These are phyloP conservation scores for Micropoecilia bifurca DNA, from an alignment of 2,797 vertebrate species.

Conservation along the genomic window DNA sequence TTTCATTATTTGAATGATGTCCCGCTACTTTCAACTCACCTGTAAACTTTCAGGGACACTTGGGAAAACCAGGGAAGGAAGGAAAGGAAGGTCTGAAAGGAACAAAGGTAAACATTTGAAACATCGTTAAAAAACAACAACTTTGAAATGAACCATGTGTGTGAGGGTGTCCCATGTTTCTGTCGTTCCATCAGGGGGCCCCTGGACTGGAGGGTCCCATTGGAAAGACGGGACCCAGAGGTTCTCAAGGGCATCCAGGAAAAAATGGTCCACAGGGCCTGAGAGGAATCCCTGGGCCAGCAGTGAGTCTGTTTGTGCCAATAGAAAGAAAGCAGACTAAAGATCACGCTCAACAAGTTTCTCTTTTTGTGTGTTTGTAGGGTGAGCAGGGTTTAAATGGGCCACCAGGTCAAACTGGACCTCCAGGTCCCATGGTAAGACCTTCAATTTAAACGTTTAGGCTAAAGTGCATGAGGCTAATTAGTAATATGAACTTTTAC, in stretches of 20 bases:
- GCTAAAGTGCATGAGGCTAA: background rate
- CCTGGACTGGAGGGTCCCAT: conserved; percentile 89
- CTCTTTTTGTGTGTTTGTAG: conserved; percentile 65
- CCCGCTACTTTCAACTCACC: background rate
- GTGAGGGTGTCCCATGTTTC: conserved; percentile 12
- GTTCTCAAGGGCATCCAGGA: conserved; percentile 91
- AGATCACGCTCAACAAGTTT: background rate
- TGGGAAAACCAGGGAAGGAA: conserved; percentile 79
- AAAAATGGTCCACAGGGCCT: conserved; percentile 91
- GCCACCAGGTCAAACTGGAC: conserved; percentile 91
- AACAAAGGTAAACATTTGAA: conserved; percentile 69
- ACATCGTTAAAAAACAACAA: background rate
- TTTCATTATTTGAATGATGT: conserved; percentile 1
- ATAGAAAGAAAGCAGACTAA: background rate
- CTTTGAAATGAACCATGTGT: background rate
- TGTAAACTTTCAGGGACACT: conserved; percentile 73
- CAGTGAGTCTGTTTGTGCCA: conserved; percentile 81
- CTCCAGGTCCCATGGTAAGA: conserved; percentile 94
- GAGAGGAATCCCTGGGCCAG: conserved; percentile 93
- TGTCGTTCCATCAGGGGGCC: conserved; percentile 82
- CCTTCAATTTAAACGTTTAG: background rate
- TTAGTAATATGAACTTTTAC: background rate
- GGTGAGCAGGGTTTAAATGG: conserved; percentile 97
- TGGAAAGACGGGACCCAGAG: conserved; percentile 93
- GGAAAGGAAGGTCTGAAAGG: conserved; percentile 80